Conservation (phyloP, 2,888 invertebrate species). For the Automeris io region DNA sequence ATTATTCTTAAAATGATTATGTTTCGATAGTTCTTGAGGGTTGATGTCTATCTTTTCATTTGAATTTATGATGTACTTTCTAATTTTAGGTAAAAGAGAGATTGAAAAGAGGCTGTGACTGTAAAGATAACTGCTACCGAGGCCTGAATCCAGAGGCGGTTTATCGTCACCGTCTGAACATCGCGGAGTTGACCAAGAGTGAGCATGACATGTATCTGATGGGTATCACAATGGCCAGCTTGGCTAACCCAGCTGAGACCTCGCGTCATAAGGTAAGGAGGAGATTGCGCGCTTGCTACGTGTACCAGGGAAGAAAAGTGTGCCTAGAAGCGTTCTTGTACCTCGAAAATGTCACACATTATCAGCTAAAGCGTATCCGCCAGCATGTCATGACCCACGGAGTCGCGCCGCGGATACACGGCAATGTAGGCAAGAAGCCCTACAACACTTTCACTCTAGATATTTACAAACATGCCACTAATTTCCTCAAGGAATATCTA, state of each 20-base stretch:
- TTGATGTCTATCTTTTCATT: too few species aligned
- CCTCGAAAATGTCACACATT: constrained; percentile 87
- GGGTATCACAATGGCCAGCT: constrained; percentile 90
- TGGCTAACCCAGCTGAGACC: constrained; percentile 84
- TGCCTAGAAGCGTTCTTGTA: constrained; percentile 88
- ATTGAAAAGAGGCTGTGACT: constrained; percentile 84
- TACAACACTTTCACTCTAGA: constrained; percentile 88
- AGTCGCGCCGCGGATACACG: constrained; percentile 86
- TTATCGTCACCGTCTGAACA: constrained; percentile 85
- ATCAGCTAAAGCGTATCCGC: constrained; percentile 85
- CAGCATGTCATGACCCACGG: constrained; percentile 88
- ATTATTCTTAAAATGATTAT: too few species aligned
- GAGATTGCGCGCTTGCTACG: constrained; percentile 84
- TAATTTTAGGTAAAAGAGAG: constrained; percentile 80
- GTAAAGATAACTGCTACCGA: constrained; percentile 86
- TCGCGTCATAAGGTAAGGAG: constrained; percentile 84
- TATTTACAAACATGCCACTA: constrained; percentile 86
- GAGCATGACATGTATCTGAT: constrained; percentile 91
- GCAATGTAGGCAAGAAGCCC: constrained; percentile 87
- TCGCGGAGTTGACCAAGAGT: constrained; percentile 87
- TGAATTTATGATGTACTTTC: too few species aligned
- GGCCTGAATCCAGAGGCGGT: constrained; percentile 86
- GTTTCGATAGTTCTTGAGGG: too few species aligned
- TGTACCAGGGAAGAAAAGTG: constrained; percentile 86
- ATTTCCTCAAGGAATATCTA: constrained; percentile 84